Percentiles rank a stretch among this genome's conserved stretches.
phyloP scores from a whole-genome alignment of 2,113 vertebrate species.

The Tyto alba region DNA sequence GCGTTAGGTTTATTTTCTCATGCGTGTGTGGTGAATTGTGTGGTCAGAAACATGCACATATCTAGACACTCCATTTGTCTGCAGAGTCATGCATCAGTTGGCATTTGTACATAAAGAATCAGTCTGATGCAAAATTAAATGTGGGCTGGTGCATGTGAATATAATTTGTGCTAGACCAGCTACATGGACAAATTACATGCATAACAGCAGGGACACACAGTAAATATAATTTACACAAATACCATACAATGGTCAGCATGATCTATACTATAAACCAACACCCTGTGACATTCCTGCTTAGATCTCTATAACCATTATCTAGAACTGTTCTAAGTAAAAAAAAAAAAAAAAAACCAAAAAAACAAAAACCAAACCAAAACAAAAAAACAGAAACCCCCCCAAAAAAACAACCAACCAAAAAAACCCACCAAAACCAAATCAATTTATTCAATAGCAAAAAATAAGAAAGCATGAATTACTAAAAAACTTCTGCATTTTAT shows the following conservation, averaged over 20 bases:
- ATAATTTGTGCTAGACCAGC: neutral
- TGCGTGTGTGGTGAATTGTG: neutral
- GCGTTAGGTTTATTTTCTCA: neutral
- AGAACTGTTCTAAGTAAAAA: neutral
- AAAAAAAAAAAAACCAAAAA: too few species aligned
- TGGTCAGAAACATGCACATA: neutral
- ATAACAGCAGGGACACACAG: neutral
- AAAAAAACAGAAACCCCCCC: too few species aligned
- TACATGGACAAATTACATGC: neutral
- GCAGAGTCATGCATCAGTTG: neutral
- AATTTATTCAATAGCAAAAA: neutral
- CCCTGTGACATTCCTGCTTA: neutral
- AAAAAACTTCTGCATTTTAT: neutral
- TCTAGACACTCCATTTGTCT: neutral
- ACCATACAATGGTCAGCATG: neutral
- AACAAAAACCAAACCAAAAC: rapidly evolving
- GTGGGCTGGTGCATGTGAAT: neutral
- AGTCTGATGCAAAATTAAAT: neutral
- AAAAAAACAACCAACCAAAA: too few species aligned
- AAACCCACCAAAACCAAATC: rapidly evolving
- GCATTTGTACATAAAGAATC: neutral
- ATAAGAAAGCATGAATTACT: too few species aligned
- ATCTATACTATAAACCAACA: neutral
- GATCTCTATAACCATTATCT: neutral
- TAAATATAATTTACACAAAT: neutral